A percentile compares a stretch with the other conserved stretches of the same genome.
phyloP scores from a whole-genome alignment of 2,797 vertebrate genomes.

The Cyclura pinguis region DNA sequence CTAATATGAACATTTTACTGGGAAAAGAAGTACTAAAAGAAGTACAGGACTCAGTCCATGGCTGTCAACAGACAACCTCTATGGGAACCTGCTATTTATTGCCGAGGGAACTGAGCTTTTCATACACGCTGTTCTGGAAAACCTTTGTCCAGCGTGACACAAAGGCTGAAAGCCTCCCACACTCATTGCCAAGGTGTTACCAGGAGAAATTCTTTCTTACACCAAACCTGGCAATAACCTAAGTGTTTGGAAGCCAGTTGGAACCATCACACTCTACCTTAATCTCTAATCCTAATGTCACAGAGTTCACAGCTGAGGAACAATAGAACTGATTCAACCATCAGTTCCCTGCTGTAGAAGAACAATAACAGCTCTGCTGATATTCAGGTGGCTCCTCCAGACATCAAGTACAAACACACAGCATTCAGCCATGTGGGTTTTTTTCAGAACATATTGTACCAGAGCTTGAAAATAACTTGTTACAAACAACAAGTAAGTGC shows the following conservation, averaged over 20 bases:
- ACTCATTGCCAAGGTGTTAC: background rate
- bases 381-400: background rate
- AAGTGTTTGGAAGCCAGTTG: background rate
- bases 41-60: background rate
- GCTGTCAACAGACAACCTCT: background rate
- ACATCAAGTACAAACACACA: background rate
- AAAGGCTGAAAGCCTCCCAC: constrained; percentile 8
- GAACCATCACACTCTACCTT: constrained; percentile 24
- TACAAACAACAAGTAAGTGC: background rate
- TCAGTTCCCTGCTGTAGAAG: background rate
- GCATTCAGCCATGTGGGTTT: background rate
- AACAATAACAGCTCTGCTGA: background rate
- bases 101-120: background rate
- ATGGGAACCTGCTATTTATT: background rate
- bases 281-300: background rate
- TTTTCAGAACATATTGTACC: background rate
- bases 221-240: constrained; percentile 18
- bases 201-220: background rate
- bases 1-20: background rate
- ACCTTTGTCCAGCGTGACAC: background rate
- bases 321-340: constrained; percentile 8
- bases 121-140: background rate
- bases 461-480: background rate
- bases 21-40: background rate
- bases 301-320: constrained; percentile 16